Conservation (phyloP, 2,888 invertebrate species). For the Tiliacea aurago region DNA sequence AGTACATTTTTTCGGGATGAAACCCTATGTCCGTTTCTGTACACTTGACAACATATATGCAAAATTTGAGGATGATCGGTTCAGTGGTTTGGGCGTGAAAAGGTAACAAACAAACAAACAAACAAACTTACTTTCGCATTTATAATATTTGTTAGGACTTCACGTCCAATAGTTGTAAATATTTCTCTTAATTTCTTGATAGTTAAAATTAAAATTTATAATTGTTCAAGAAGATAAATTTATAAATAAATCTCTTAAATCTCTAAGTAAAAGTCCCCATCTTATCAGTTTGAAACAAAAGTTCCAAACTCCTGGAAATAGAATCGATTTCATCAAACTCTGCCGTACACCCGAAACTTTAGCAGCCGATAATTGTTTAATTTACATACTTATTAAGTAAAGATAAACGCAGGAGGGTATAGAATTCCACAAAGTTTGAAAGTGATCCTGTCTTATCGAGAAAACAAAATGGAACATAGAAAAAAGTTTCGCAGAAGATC, state of each 20-base stretch:
- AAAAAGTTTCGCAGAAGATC: not conserved
- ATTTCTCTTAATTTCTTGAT: not conserved
- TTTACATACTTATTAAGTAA: constrained; percentile 43
- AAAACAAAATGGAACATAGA: not conserved
- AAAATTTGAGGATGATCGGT: too few species aligned
- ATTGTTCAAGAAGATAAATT: not conserved
- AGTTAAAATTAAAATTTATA: not conserved
- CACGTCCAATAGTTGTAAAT: not conserved
- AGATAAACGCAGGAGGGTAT: constrained; percentile 8
- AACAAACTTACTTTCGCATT: too few species aligned
- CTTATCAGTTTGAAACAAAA: constrained; percentile 45
- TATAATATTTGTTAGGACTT: too few species aligned
- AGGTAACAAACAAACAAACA: too few species aligned
- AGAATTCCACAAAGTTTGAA: constrained; percentile 27
- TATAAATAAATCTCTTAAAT: constrained; percentile 16
- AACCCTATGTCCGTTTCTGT: too few species aligned
- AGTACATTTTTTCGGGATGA: too few species aligned
- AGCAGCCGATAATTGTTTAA: constrained; percentile 43
- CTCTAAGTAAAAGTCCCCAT: constrained; percentile 2
- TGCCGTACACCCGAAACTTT: constrained; percentile 26
- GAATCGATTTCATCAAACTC: constrained; percentile 20
- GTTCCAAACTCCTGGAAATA: constrained; percentile 20
- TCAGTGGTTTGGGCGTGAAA: too few species aligned
- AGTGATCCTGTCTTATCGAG: constrained; percentile 5
- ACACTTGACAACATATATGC: too few species aligned